Evolutionary conservation across 2,113 vertebrate species (phyloP).

Genomic region (Benitochromis conjunctus): DNA sequence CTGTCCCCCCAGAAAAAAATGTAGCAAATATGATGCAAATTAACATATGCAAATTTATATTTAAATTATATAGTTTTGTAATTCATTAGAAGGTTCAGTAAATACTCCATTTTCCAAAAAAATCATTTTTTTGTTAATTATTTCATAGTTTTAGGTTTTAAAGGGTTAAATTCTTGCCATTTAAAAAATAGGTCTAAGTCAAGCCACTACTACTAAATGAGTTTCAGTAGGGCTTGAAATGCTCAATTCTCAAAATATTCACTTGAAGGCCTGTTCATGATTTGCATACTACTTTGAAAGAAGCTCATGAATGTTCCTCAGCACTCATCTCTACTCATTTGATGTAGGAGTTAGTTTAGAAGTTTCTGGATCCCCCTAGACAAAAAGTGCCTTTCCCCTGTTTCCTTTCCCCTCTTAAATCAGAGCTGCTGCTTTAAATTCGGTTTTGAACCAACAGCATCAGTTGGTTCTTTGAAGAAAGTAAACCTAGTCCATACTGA

Average conservation of each 20-base stretch:
- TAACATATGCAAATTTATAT: background rate
- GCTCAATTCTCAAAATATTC: background rate
- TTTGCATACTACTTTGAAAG: conserved; percentile 30
- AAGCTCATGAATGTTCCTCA: background rate
- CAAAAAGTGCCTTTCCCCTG: background rate
- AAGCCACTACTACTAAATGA: background rate
- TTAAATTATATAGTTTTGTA: background rate
- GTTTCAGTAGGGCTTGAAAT: background rate
- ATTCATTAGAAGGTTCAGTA: background rate
- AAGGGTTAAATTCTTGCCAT: background rate
- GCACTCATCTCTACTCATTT: background rate
- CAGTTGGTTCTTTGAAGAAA: background rate
- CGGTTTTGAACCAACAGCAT: background rate
- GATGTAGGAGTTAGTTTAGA: conserved; percentile 10
- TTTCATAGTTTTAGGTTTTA: background rate
- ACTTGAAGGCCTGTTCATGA: background rate
- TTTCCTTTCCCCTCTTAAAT: background rate
- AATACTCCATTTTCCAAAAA: background rate
- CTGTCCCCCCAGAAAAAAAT: background rate
- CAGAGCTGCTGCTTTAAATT: background rate
- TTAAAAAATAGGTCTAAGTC: background rate
- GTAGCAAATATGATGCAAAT: background rate
- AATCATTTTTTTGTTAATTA: background rate
- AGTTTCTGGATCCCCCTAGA: conserved; percentile 5
- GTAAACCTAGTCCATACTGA: background rate